Conservation (phyloP, 2,888 invertebrate species). For the Cheilosia urbana region DNA sequence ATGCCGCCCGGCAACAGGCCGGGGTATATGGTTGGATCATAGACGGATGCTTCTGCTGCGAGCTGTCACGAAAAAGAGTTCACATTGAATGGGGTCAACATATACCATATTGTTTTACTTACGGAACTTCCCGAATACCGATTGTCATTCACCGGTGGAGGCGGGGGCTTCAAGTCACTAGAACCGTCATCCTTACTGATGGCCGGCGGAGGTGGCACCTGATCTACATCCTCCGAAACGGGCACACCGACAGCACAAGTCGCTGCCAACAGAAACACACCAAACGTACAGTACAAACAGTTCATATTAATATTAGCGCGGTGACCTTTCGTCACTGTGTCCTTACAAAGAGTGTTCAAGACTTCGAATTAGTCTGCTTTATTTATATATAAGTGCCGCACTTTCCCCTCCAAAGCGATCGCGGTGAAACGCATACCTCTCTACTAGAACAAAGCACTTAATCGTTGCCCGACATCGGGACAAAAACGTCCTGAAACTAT, state of each 20-base stretch:
- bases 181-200: constrained; percentile 51
- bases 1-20: constrained; percentile 81
- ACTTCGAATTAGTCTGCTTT: constrained; percentile 12
- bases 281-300: constrained; percentile 13
- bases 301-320: constrained; percentile 36
- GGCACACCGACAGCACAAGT: constrained; percentile 28
- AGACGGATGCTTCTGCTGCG: constrained; percentile 78
- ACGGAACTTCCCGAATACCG: constrained; percentile 50
- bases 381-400: constrained; percentile 54
- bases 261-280: constrained; percentile 30
- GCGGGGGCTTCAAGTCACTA: constrained; percentile 51
- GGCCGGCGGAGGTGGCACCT: constrained; percentile 37
- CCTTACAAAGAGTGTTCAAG: constrained; percentile 49
- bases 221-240: constrained; percentile 52
- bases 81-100: background rate
- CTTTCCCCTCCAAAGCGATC: constrained; percentile 39
- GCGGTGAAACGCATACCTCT: constrained; percentile 8
- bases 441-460: constrained; percentile 32
- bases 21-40: constrained; percentile 79
- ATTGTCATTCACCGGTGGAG: constrained; percentile 32
- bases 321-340: constrained; percentile 42
- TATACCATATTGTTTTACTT: constrained; percentile 4
- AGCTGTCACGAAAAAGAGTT: constrained; percentile 11
- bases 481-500: constrained; percentile 40
- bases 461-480: constrained; percentile 39